phyloP scores from a whole-genome alignment of 2,797 vertebrate species.

The Lithobates sylvaticus region DNA sequence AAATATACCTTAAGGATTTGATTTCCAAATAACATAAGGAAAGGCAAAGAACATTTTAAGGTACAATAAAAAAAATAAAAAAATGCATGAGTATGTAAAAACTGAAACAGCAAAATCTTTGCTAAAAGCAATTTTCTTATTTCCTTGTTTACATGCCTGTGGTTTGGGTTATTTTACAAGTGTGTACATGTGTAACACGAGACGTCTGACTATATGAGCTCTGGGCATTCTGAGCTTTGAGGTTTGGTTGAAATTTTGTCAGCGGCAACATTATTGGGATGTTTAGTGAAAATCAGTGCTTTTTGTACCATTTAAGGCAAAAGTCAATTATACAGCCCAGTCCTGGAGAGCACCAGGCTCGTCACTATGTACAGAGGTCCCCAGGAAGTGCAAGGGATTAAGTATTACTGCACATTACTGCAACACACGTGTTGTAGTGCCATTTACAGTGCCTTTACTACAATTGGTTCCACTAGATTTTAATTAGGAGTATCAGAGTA shows the following conservation, averaged over 20 bases:
- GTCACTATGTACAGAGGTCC: no score
- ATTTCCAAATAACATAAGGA: no score
- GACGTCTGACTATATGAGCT: background rate
- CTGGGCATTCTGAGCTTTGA: background rate
- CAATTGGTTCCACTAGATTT: no score
- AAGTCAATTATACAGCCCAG: background rate
- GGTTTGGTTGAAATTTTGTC: background rate
- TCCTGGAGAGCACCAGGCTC: no score
- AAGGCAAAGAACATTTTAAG: no score
- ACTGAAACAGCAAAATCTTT: background rate
- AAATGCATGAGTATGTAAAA: background rate
- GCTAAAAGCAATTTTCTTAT: background rate
- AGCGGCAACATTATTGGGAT: background rate
- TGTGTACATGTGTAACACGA: background rate
- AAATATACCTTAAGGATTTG: no score
- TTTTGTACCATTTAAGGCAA: background rate
- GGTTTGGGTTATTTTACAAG: background rate
- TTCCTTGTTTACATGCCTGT: constrained; percentile 5
- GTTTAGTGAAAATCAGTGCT: background rate
- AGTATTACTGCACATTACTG: no score
- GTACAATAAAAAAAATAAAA: no score
- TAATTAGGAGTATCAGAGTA: no score
- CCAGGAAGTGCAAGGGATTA: no score
- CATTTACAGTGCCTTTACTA: no score
- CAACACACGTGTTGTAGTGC: no score